A percentile compares a stretch with the other conserved stretches of the same genome.
These are phyloP conservation scores for Netelia melanura DNA, from an alignment of 2,888 invertebrate species.

Conservation along the genomic window DNA sequence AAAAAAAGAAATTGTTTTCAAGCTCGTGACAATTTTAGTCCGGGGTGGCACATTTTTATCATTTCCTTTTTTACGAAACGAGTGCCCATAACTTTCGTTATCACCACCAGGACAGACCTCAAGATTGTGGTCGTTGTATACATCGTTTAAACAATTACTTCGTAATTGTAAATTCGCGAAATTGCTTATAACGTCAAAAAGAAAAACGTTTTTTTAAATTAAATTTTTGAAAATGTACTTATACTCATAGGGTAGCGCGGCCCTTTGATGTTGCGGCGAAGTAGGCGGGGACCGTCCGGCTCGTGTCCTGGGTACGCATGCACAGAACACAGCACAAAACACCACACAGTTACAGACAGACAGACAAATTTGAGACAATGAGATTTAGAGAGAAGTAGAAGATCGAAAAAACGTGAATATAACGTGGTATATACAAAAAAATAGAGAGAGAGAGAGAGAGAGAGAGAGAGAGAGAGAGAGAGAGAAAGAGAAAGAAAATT, in stretches of 20 bases:
- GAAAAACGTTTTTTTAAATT: conserved; percentile 32
- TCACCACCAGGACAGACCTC: background rate
- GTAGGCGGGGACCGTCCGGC: conserved; percentile 84
- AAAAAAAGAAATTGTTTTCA: conserved; percentile 37
- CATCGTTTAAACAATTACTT: conserved; percentile 7
- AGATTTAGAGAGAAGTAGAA: conserved; percentile 39
- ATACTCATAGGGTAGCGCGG: conserved; percentile 85
- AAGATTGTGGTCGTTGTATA: conserved; percentile 17
- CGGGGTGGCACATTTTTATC: background rate
- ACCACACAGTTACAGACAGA: conserved; percentile 83
- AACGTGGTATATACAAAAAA: background rate
- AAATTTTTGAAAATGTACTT: conserved; percentile 80
- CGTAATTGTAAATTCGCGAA: conserved; percentile 4
- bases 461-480: too few relatives aligned
- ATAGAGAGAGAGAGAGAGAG: background rate
- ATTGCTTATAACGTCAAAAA: conserved; percentile 4
- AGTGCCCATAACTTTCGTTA: background rate
- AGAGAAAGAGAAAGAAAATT: background rate
- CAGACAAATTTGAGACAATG: conserved; percentile 69
- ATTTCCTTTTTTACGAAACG: background rate
- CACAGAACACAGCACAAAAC: conserved; percentile 85
- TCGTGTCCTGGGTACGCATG: conserved; percentile 84
- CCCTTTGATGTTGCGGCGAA: conserved; percentile 83
- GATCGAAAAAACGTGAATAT: conserved; percentile 32
- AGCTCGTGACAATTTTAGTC: conserved; percentile 53